A percentile compares a stretch with the other conserved stretches of the same genome.
Evolutionary conservation across 2,113 vertebrate species (phyloP).

Genomic region (Atherinomorus stipes): DNA sequence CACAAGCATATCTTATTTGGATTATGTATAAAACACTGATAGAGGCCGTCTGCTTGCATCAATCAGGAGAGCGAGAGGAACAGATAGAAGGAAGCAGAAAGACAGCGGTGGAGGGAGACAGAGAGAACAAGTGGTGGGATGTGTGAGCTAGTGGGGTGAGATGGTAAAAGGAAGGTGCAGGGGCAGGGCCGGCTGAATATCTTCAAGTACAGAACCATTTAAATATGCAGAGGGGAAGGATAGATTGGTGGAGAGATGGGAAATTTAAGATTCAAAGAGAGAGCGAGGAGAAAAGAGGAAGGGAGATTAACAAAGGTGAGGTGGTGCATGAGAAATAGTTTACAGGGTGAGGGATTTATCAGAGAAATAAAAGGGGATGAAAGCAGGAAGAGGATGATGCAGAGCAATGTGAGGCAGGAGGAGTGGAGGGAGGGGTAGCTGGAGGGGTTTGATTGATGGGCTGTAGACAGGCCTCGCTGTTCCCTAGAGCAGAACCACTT

Average conservation of each 20-base stretch:
- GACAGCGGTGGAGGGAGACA: not conserved
- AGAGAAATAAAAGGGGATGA: constrained; percentile 29
- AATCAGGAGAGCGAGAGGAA: constrained; percentile 58
- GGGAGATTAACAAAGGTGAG: constrained; percentile 71
- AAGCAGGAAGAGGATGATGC: constrained; percentile 35
- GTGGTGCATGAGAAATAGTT: constrained; percentile 65
- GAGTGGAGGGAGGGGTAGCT: constrained; percentile 18
- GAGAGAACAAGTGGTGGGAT: constrained; percentile 4
- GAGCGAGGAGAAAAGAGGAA: constrained; percentile 23
- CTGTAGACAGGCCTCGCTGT: constrained; percentile 55
- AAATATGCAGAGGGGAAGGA: constrained; percentile 53
- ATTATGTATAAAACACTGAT: constrained; percentile 81
- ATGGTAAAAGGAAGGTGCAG: constrained; percentile 30
- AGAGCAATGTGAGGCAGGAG: constrained; percentile 27
- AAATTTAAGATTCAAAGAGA: constrained; percentile 66
- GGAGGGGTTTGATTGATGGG: constrained; percentile 68
- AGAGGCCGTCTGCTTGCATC: constrained; percentile 73
- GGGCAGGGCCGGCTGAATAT: constrained; percentile 12
- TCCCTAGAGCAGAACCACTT: constrained; percentile 72
- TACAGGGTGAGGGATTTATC: constrained; percentile 55
- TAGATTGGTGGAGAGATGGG: constrained; percentile 39
- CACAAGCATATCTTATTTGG: constrained; percentile 82
- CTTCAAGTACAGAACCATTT: constrained; percentile 30
- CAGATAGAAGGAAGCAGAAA: constrained; percentile 35
- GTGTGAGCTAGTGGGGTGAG: constrained; percentile 26